These are phyloP conservation scores for Drepana arcuata DNA, from an alignment of 1,140 invertebrate species.

Conservation along the genomic window DNA sequence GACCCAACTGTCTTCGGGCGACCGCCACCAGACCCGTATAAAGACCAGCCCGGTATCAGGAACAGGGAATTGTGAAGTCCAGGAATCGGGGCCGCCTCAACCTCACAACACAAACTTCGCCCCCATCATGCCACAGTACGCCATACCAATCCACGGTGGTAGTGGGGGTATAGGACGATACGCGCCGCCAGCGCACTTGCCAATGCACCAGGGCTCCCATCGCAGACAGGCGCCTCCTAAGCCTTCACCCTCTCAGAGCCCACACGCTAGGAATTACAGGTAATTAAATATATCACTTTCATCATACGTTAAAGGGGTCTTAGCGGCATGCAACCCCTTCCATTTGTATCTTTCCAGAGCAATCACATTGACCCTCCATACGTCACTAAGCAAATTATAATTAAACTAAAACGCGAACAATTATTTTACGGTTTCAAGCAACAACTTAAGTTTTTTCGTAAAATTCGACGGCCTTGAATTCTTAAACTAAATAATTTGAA, in stretches of 20 bases:
- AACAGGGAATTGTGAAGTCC: slow-evolving; percentile 44
- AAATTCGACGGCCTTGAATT: too few relatives aligned
- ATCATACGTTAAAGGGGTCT: too few relatives aligned
- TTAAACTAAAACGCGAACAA: too few relatives aligned
- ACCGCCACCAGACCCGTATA: slow-evolving; percentile 50
- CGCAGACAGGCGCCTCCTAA: slow-evolving; percentile 71
- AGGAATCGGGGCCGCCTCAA: slow-evolving; percentile 35
- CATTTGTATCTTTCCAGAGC: too few relatives aligned
- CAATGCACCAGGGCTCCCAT: slow-evolving; percentile 66
- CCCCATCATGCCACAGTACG: slow-evolving; percentile 67
- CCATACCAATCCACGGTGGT: slow-evolving; percentile 63
- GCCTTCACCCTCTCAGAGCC: slow-evolving; percentile 74
- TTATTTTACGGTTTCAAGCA: too few relatives aligned
- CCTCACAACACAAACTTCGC: slow-evolving; percentile 63
- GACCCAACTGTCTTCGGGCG: slow-evolving; percentile 40
- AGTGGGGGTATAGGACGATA: slow-evolving; percentile 69
- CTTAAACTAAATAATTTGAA: too few relatives aligned
- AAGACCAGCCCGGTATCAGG: slow-evolving; percentile 62
- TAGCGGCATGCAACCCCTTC: too few relatives aligned
- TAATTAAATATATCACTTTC: too few relatives aligned
- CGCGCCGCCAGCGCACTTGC: slow-evolving; percentile 74
- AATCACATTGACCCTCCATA: too few relatives aligned
- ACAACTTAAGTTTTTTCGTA: too few relatives aligned
- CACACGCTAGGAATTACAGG: slow-evolving; percentile 73
- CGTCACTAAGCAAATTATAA: too few relatives aligned